Percentiles rank a stretch among this genome's conserved stretches.
Evolutionary conservation across 2,888 invertebrate species (phyloP).

Genomic region (Beris chalybata): DNA sequence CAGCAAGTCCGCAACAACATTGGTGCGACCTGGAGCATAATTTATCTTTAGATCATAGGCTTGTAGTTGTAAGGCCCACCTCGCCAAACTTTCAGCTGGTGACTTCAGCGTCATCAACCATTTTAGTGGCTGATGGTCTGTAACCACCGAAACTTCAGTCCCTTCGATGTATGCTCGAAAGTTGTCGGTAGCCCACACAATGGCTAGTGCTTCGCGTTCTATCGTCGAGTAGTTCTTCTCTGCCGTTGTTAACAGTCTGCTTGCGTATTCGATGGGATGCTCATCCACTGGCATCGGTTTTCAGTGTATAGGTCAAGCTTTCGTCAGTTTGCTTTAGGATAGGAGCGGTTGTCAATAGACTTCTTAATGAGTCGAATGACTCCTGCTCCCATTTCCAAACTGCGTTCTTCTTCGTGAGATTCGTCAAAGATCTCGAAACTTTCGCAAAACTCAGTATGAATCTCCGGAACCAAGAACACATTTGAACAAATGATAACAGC

Average conservation of each 20-base stretch:
- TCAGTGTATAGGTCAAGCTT: constrained; percentile 42
- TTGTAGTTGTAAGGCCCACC: constrained; percentile 1
- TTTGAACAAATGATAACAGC: constrained; percentile 27
- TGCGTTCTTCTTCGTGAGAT: constrained; percentile 44
- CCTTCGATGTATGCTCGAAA: constrained; percentile 54
- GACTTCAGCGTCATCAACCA: too few species aligned
- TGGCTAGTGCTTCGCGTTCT: constrained; percentile 50
- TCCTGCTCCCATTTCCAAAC: constrained; percentile 44
- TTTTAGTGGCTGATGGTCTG: too few species aligned
- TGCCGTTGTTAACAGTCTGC: constrained; percentile 42
- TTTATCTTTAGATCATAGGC: not conserved
- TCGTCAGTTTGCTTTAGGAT: constrained; percentile 42
- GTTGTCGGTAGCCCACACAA: constrained; percentile 47
- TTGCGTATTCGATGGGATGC: constrained; percentile 44
- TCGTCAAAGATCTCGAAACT: constrained; percentile 44
- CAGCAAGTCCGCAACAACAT: not conserved
- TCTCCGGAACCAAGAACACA: constrained; percentile 35
- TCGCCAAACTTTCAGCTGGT: not conserved
- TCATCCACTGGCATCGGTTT: constrained; percentile 40
- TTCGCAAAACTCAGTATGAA: constrained; percentile 36
- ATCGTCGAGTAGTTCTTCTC: constrained; percentile 41
- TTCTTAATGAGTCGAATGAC: constrained; percentile 40
- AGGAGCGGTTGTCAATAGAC: constrained; percentile 40
- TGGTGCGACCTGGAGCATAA: not conserved
- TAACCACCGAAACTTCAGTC: constrained; percentile 36